Evolutionary conservation across 2,113 vertebrate genomes (phyloP), one percentile per base, ranked within the genome.

Genomic region (Nyctereutes procyonoides): DNA sequence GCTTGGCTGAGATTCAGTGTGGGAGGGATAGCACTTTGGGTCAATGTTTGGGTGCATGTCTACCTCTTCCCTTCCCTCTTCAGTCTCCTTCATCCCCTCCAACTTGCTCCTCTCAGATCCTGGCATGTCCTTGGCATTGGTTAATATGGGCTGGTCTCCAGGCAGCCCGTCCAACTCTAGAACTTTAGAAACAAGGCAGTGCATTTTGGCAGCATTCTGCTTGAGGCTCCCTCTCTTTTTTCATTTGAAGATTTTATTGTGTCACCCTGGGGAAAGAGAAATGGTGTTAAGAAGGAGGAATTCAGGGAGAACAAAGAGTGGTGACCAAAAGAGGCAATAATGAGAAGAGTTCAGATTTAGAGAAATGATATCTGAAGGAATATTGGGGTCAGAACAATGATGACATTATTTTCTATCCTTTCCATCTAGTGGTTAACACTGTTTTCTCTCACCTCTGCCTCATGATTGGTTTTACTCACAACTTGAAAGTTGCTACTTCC

Each of bases 381-480:
- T 43, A 84, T 81, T 56, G 60, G 89, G 93, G 89, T 92, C 93
- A 96, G 90, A 69, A 51, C 83, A 91, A 53, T 20, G 88, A 91
- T 0, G 16, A 22, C 79, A 63, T 30, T 48, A 1, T 60, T 93
- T 84, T 85, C 60, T 15, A 16, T 55, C 12, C 20, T 96, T 95
- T 60, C 86, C 55, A 60, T 20, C 82, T 30, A 26, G 69, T 6
- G 58, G 24, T 58, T 97, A 87, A 82, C 77, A 6, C 83, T 82
- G 24, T 77, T 71, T 63, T 76, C 62, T 77, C 87, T 93, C 97
- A 90, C 96, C 63, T 96, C 58, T 93, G 69, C 51, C 96, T 92
- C 87, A 77, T 90, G 97, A 97, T 71, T 60, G 63, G 48, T 63
- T 93, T 79, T 60, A 38, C 96, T 97, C 96, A 69, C 97, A 96